Conservation (phyloP, 2,888 invertebrate species). For the Lottia scabra region DNA sequence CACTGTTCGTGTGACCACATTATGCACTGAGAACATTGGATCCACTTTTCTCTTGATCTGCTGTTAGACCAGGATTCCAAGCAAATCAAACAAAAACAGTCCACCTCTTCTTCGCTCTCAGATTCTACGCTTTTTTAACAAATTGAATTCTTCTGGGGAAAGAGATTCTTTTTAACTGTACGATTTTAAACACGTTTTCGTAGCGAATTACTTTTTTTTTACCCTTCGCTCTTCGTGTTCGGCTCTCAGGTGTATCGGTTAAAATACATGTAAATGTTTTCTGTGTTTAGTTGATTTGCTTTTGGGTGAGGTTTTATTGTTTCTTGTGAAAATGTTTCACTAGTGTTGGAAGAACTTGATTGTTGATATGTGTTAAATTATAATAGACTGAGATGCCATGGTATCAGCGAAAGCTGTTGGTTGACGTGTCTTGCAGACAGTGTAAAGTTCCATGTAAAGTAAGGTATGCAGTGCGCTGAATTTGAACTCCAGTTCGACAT, state of each 20-base stretch:
- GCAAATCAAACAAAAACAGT: conserved; percentile 16
- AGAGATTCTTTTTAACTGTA: too few relatives aligned
- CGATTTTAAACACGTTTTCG: too few relatives aligned
- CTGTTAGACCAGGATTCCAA: conserved; percentile 16
- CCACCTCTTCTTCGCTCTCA: conserved; percentile 6
- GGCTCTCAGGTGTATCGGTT: conserved; percentile 23
- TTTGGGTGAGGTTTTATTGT: conserved; percentile 20
- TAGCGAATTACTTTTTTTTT: background rate
- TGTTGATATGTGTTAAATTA: conserved; percentile 2
- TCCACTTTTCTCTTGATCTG: conserved; percentile 15
- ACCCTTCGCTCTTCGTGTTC: conserved; percentile 14
- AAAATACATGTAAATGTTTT: conserved; percentile 24
- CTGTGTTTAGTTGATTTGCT: conserved; percentile 19
- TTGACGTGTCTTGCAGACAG: conserved; percentile 7
- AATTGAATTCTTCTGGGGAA: background rate
- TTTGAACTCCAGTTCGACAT: conserved; percentile 13
- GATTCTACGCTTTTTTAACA: conserved; percentile 7
- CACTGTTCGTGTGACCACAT: conserved; percentile 15
- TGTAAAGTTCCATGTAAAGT: conserved; percentile 16
- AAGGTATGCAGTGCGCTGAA: conserved; percentile 7
- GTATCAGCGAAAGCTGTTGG: background rate
- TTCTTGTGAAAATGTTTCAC: conserved; percentile 16
- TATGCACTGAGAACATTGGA: conserved; percentile 10
- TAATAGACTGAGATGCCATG: background rate
- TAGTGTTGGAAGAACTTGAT: conserved; percentile 6